Base-by-base conservation (phyloP, 1,140 invertebrate genomes). In the Akabosia matsudoensis region DNA sequence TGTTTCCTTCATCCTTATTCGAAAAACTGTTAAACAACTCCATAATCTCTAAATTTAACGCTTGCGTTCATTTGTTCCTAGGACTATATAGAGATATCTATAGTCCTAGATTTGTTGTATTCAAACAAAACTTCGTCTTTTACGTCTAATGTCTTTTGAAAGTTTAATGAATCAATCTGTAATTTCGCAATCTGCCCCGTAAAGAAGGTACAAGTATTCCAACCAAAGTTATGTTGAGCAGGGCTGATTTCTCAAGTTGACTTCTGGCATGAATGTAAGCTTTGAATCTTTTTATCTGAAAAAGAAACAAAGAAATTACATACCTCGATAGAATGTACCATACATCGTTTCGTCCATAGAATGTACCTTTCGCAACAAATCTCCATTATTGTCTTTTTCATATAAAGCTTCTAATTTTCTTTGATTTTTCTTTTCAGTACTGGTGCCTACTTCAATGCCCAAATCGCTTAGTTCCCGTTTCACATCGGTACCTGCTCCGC, bases 221-320 rank as follows among this genome's bases (percentile, higher is more conserved):
- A 10, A 74, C 28, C 4, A 31, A 18, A 1, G 45, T 4, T 4
- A 74, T 54, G 22, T 18, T 74, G 1, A 78, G 52, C 16, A 78
- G 28, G 0, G 77, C 74, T 14, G 77, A 56, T 30, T 74, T 64
- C 0, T 71, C 74, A 37, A 75, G 52, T 28, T 78, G 70, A 74
- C 75, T 78, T 30, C 77, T 10, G 0, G 37, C 54, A 22, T 78
- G 77, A 22, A 78, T 74, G 56, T 78, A 78, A 16, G 45, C 54
- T 73, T 78, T 78, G 0, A 78, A 56, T 56, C 73, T 33, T 24
- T 37, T 70, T 28, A 78, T 73, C 77, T 78, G 31, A n/a, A 70
- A 74, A n/a, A n/a, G n/a, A n/a, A n/a, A n/a, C n/a, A n/a, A n/a
- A n/a, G n/a, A n/a, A n/a, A 45, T 45, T 18, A 45, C 18, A 10